Conservation (phyloP, 2,797 vertebrate species). For the Tolypeutes matacus region DNA sequence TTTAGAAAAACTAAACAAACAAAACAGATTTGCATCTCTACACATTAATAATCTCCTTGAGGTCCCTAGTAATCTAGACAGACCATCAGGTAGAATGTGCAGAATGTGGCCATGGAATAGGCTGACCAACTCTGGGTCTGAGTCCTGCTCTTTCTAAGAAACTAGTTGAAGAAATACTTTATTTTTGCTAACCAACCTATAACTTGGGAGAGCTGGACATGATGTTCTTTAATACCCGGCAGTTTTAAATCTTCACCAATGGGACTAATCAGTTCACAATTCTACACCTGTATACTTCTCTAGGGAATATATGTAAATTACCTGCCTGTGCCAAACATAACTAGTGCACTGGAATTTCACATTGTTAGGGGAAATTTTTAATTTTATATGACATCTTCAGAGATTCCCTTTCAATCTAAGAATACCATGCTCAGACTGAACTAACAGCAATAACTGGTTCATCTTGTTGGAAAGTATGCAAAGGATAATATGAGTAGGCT, state of each 20-base stretch:
- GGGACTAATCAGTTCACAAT: background rate
- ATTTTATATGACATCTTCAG: background rate
- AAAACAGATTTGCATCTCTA: background rate
- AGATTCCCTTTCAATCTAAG: background rate
- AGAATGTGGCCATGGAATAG: background rate
- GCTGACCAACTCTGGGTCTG: background rate
- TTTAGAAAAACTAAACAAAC: background rate
- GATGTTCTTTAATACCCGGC: background rate
- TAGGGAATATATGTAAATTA: background rate
- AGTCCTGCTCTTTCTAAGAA: background rate
- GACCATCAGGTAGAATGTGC: background rate
- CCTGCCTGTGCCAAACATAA: background rate
- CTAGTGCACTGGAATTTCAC: background rate
- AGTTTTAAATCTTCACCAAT: background rate
- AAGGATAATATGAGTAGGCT: background rate
- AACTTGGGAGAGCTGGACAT: background rate
- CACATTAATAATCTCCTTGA: background rate
- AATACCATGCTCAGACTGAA: background rate
- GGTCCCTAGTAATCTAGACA: background rate
- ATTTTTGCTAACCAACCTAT: background rate
- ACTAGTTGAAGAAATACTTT: background rate
- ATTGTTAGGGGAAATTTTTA: background rate
- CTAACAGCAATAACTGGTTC: background rate
- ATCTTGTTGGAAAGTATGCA: constrained; percentile 9
- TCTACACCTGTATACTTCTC: background rate